Base-by-base conservation (phyloP, 1,140 invertebrate genomes). In the Helicoverpa zea region DNA sequence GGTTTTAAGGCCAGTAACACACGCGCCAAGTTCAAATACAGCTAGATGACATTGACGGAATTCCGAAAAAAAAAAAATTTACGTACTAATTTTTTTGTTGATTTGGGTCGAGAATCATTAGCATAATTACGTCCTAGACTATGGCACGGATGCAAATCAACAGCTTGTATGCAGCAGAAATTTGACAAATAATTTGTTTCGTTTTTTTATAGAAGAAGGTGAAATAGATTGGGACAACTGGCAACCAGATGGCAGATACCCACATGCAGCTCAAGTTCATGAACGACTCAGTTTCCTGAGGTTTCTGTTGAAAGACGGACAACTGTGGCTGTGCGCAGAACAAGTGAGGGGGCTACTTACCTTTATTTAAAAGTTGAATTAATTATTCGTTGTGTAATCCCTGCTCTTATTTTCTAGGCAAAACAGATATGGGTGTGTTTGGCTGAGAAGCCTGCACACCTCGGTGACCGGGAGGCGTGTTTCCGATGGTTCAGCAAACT, bases 401-500 rank as follows among this genome's bases (percentile, higher is more conserved):
- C 16, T 75, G 30, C 51, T 47, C 74, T 82, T 79, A 63, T 80
- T 81, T 87, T 88, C 74, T 80, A 95, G 95, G 99, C 99, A 2
- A 98, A 98, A 92, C 98, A 99, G 96, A 99, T 99, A 84, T 99
- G 99, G 99, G 97, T 98, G 85, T 99, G 98, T 94, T 95, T 99
- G 63, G 98, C 98, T 13, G 98, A 99, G 92, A 97, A 97, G 89
- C 98, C 98, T 9, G 98, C 99, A 1, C 99, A 99, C 93, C 95
- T 97, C 3, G 97, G 97, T 3, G 99, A 99, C 94, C 96, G 99
- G 58, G 99, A 99, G 94, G 98, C 98, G 3, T 99, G 99, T 95
- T 99, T 99, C 95, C 98, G 98, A 88, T 99, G 99, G 99, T 99
- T 99, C 95, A 98, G 98, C n/a, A 99, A 99, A 95, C 95, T 99